Base-by-base conservation (phyloP, 2,888 invertebrate species). In the Steinernema hermaphroditum region DNA sequence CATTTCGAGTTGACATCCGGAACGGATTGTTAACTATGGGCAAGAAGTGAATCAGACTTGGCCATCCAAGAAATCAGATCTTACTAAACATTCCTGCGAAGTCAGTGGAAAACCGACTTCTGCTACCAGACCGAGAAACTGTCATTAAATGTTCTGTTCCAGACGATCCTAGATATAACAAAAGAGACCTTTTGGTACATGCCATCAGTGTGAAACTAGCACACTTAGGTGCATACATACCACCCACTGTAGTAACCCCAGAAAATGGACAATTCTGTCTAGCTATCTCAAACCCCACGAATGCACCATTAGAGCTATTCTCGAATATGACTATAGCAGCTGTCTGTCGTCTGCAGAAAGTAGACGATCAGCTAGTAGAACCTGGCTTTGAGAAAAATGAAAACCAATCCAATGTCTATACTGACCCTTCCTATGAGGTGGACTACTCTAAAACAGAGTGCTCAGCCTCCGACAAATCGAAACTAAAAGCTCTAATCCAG, bases 391-490 rank as follows among this genome's bases (percentile, higher is more conserved):
- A 41, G 43, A 41, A 41, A 41, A 41, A 41, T 14, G 14, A 41
- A 41, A 41, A 41, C 8, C 43, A 14, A 41, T 34, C 14, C 41
- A 34, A 14, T n/a, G n/a, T n/a, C n/a, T n/a, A n/a, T n/a, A 9
- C n/a, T n/a, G 76, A 75, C 44, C 77, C 75, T 19, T 19, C 68
- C 8, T 75, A n/a, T 46, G n/a, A 34, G 16, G 46, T 75, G 2
- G 77, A 75, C 29, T 72, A 68, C 27, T 16, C 16, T 6, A 77
- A 70, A 32, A 44, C 37, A 0, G 29, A 69, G 2, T 37, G 49
- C 0, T 34, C 44, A 6, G 14, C 24, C 12, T 22, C 37, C 9
- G 57, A 72, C 14, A 8, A 34, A 0, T 12, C 16, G 37, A 76
- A 70, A 24, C 69, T 75, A 8, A 24, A 77, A 49, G n/a, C 49